Percentiles rank a stretch among this genome's conserved stretches.
These are phyloP conservation scores for Hydriomena furcata DNA, from an alignment of 2,888 invertebrate genomes.

Conservation along the genomic window DNA sequence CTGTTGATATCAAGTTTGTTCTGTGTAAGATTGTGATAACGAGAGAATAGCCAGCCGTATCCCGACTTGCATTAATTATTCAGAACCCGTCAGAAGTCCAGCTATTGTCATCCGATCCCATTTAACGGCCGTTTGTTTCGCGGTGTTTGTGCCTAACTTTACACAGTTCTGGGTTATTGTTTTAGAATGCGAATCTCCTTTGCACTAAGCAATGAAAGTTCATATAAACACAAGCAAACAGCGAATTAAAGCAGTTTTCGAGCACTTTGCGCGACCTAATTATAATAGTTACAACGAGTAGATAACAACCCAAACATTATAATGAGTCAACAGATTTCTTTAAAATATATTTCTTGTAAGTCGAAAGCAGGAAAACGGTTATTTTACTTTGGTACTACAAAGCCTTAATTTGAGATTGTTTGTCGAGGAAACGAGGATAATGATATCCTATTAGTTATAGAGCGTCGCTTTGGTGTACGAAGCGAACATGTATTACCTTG, in stretches of 20 bases:
- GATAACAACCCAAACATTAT: conserved; percentile 2
- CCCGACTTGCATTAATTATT: conserved; percentile 51
- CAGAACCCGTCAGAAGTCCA: conserved; percentile 42
- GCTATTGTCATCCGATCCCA: conserved; percentile 47
- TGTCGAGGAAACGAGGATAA: conserved; percentile 29
- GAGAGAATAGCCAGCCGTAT: conserved; percentile 36
- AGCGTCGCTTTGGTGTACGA: background rate
- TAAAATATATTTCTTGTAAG: conserved; percentile 5
- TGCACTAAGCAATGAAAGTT: conserved; percentile 8
- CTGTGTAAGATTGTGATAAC: conserved; percentile 39
- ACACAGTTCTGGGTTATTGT: conserved; percentile 35
- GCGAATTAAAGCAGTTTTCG: conserved; percentile 15
- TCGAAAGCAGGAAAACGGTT: conserved; percentile 7
- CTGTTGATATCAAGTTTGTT: conserved; percentile 32
- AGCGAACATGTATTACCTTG: conserved; percentile 7
- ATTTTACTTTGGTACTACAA: background rate
- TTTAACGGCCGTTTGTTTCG: conserved; percentile 41
- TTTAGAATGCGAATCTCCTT: conserved; percentile 37
- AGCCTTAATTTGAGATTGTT: conserved; percentile 37
- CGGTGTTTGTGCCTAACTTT: conserved; percentile 41
- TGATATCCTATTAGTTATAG: conserved; percentile 30
- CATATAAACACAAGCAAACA: conserved; percentile 32
- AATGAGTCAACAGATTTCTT: conserved; percentile 12
- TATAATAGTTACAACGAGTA: conserved; percentile 7
- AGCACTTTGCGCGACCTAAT: conserved; percentile 16